Percentiles rank a stretch among this genome's conserved stretches.
These are phyloP conservation scores for Plutella xylostella DNA, from an alignment of 2,888 invertebrate species.

Conservation along the genomic window DNA sequence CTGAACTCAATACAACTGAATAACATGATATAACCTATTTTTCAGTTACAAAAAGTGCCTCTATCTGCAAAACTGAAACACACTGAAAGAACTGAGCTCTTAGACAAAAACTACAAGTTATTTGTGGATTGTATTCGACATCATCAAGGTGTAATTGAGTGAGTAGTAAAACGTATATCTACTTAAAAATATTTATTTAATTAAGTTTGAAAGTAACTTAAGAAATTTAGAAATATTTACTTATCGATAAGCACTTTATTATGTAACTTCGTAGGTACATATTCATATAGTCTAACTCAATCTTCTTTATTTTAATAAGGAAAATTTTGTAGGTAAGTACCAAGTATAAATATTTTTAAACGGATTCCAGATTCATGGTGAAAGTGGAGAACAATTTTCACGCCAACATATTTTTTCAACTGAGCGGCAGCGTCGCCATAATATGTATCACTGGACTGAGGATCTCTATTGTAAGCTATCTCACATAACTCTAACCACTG, in stretches of 20 bases:
- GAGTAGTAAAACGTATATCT: no score
- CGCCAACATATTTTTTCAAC: slow-evolving; percentile 62
- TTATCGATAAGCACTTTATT: no score
- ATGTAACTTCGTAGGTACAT: no score
- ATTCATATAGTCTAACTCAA: neutral
- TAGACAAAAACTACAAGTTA: slow-evolving; percentile 29
- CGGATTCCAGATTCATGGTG: slow-evolving; percentile 44
- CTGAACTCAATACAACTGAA: no score
- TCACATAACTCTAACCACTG: no score
- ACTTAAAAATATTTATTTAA: no score
- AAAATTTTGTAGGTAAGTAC: neutral
- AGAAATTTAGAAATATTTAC: no score
- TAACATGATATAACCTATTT: no score
- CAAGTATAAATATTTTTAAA: neutral
- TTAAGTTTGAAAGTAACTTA: no score
- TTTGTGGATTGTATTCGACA: slow-evolving; percentile 43
- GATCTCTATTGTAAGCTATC: slow-evolving; percentile 40
- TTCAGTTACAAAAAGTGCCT: slow-evolving; percentile 32
- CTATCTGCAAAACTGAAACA: slow-evolving; percentile 19
- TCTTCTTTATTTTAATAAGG: neutral
- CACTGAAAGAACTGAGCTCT: slow-evolving; percentile 17
- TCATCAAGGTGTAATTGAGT: slow-evolving; percentile 48
- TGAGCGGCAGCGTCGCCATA: slow-evolving; percentile 57
- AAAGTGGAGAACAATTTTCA: slow-evolving; percentile 60
- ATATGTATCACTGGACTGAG: slow-evolving; percentile 55